These are phyloP conservation scores for Hypocryptadius cinnamomeus DNA, from an alignment of 2,113 vertebrate species.

Conservation along the genomic window DNA sequence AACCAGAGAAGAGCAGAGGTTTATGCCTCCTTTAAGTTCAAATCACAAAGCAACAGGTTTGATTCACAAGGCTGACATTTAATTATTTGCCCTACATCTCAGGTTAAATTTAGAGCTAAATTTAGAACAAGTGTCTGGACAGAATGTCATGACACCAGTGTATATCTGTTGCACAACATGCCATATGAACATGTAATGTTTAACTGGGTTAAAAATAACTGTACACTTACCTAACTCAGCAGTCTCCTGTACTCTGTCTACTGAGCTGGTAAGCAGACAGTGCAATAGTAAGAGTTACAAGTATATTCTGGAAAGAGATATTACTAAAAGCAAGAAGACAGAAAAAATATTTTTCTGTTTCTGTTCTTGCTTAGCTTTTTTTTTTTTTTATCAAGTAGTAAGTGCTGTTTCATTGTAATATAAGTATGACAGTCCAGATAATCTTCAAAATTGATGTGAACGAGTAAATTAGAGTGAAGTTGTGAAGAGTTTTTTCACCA, in stretches of 20 bases:
- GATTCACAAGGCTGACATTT: conserved; percentile 49
- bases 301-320: background rate
- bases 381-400: background rate
- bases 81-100: conserved; percentile 28
- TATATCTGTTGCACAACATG: conserved; percentile 44
- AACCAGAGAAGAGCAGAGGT: background rate
- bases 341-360: background rate
- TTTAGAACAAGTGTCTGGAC: conserved; percentile 58
- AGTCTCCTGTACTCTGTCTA: conserved; percentile 12
- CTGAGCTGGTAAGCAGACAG: background rate
- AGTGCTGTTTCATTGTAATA: background rate
- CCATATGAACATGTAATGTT: conserved; percentile 11
- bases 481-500: background rate
- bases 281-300: background rate
- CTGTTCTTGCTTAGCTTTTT: background rate
- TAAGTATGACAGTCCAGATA: background rate
- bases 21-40: background rate
- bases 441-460: background rate
- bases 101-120: conserved; percentile 47
- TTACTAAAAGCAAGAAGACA: background rate
- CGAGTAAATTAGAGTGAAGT: background rate
- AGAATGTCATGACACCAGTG: conserved; percentile 47
- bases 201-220: conserved; percentile 54
- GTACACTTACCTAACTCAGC: conserved; percentile 28
- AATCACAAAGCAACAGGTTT: background rate